phyloP scores from a whole-genome alignment of 2,797 vertebrate genomes.

The Myotis vivesi region DNA sequence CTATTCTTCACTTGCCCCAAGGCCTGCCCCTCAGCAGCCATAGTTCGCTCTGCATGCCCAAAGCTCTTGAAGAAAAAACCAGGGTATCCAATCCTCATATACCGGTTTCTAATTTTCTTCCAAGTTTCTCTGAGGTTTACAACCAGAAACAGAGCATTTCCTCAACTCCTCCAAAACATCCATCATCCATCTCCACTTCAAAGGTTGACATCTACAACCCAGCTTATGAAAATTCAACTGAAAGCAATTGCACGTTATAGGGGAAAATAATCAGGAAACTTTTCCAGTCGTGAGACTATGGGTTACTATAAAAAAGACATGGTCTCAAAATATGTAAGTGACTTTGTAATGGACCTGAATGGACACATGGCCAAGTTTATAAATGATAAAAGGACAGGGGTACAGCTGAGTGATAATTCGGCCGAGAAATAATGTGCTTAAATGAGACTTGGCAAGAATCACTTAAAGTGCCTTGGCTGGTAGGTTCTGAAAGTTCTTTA shows the following conservation, averaged over 20 bases:
- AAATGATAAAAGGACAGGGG: slow-evolving; percentile 47
- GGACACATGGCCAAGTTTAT: slow-evolving; percentile 57
- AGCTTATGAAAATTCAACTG: background rate
- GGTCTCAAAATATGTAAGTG: slow-evolving; percentile 16
- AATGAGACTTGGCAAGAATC: slow-evolving; percentile 73
- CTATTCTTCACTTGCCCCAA: background rate
- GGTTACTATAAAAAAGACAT: background rate
- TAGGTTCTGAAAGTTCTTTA: slow-evolving; percentile 63
- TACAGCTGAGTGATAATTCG: slow-evolving; percentile 22
- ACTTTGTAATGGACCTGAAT: slow-evolving; percentile 50
- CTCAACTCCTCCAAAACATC: background rate
- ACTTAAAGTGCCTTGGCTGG: slow-evolving; percentile 57
- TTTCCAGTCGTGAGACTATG: background rate
- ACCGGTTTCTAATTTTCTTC: background rate
- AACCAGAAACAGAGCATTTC: background rate
- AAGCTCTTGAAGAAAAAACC: background rate
- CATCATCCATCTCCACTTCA: background rate
- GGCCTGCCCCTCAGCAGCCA: background rate
- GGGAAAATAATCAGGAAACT: background rate
- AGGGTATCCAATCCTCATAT: background rate
- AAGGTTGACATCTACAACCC: background rate
- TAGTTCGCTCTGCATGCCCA: background rate
- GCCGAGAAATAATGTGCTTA: slow-evolving; percentile 42
- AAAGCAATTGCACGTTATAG: background rate
- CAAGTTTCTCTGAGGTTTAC: background rate